Conservation (phyloP, 2,797 vertebrate species). For the Benthosema pterotum region DNA sequence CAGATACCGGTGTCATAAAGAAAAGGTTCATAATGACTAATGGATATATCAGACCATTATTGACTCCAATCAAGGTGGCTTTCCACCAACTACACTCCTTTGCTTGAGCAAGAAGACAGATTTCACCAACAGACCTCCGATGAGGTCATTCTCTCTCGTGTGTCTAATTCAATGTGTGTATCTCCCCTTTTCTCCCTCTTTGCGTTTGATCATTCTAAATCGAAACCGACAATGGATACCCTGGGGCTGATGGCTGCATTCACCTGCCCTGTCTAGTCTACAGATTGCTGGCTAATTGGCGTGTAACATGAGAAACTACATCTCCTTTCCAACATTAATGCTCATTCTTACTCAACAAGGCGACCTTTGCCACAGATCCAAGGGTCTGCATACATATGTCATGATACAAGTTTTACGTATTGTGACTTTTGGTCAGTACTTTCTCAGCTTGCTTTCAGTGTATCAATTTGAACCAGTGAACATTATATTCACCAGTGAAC, state of each 20-base stretch:
- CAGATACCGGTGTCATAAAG: too few relatives aligned
- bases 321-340: slow-evolving; percentile 5
- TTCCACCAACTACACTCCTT: slow-evolving; percentile 20
- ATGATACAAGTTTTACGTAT: slow-evolving; percentile 28
- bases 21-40: too few relatives aligned
- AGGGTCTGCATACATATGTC: slow-evolving; percentile 13
- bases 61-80: slow-evolving; percentile 1
- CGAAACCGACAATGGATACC: slow-evolving; percentile 31
- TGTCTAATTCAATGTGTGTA: background rate
- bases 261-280: slow-evolving; percentile 42
- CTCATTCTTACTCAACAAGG: slow-evolving; percentile 7
- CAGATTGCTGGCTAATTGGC: slow-evolving; percentile 59
- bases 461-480: too few relatives aligned
- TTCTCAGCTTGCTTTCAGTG: background rate
- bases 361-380: slow-evolving; percentile 34
- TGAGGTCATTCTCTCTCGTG: slow-evolving; percentile 25
- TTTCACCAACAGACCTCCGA: slow-evolving; percentile 25
- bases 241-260: slow-evolving; percentile 25
- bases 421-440: background rate
- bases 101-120: slow-evolving; percentile 22
- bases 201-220: slow-evolving; percentile 49
- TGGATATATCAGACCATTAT: too few relatives aligned
- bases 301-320: slow-evolving; percentile 37
- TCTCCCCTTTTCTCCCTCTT: slow-evolving; percentile 15
- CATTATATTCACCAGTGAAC: too few relatives aligned